A percentile compares a stretch with the other conserved stretches of the same genome.
These are phyloP conservation scores for Macrosiphum euphorbiae DNA, from an alignment of 2,888 invertebrate genomes.

Conservation along the genomic window DNA sequence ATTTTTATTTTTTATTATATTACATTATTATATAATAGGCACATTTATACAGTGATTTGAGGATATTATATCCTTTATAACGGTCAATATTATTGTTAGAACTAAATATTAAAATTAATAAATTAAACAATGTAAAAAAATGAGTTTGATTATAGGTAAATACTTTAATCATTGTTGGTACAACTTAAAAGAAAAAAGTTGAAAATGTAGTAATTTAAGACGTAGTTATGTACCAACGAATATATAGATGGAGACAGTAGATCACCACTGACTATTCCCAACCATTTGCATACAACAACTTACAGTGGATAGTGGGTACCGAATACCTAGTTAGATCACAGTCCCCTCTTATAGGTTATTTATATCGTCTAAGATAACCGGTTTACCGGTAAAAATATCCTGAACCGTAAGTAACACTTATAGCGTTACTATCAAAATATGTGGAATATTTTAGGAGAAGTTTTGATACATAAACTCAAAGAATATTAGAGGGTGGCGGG, in stretches of 20 bases:
- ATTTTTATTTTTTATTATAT: no score
- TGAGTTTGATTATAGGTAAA: no score
- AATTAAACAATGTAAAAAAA: no score
- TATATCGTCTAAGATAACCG: neutral
- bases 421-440: no score
- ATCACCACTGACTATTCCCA: neutral
- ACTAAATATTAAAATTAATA: neutral
- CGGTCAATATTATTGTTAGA: neutral
- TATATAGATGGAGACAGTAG: neutral
- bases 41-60: neutral
- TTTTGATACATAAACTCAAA: no score
- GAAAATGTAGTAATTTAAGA: neutral
- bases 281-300: neutral
- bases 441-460: no score
- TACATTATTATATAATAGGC: no score
- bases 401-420: neutral
- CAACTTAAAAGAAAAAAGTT: neutral
- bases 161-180: no score
- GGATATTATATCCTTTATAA: neutral
- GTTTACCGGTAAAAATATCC: neutral
- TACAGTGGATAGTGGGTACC: neutral
- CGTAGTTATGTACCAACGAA: neutral
- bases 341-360: neutral
- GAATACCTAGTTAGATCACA: neutral
- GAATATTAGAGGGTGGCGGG: no score